Base-by-base conservation (phyloP, 2,113 vertebrate species). In the Hyperopisus bebe region DNA sequence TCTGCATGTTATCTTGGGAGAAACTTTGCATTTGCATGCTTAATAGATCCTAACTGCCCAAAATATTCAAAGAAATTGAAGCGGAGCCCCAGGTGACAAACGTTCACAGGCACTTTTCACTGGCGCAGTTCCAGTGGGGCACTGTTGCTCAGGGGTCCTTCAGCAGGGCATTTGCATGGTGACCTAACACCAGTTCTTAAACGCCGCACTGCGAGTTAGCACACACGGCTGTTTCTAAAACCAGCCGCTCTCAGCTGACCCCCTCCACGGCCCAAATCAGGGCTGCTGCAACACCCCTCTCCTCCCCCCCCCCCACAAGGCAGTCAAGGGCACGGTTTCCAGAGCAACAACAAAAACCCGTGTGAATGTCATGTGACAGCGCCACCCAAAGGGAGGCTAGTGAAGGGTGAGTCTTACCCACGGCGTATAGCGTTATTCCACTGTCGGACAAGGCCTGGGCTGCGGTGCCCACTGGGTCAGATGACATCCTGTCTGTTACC, bases 361-460 rank as follows among this genome's bases (percentile, higher is more conserved):
- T 84, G 82, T n/a, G 35, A 84, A 46, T n/a, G 82, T 47, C 31
- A 21, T n/a, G 82, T 44, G 39, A 80, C 74, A 84, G 82, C 6
- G 9, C 42, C 82, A 17, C 47, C 31, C 27, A 84, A 90, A 90
- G 87, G 90, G 90, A 88, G 92, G 89, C 62, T 58, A 80, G 44
- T 88, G 90, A 93, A 77, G 62, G 31, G 62, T 1, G 10, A 51
- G 51, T 94, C 96, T 2, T 95, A 98, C 97, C 97, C 53, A 98
- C 94, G 90, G 97, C 96, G 93, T 95, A 98, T 44, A 97, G 93
- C 0, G 97, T 96, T 88, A 98, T 96, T 0, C 97, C 97, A 1
- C 15, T 84, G 89, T 98, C 95, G 48, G 93, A 93, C 15, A 97
- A 94, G 7, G 89, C 83, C 31, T 0, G 92, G 39, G 95, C 97